These are phyloP conservation scores for Drosophila anomalata DNA, from an alignment of 2,888 invertebrate species.

Conservation along the genomic window DNA sequence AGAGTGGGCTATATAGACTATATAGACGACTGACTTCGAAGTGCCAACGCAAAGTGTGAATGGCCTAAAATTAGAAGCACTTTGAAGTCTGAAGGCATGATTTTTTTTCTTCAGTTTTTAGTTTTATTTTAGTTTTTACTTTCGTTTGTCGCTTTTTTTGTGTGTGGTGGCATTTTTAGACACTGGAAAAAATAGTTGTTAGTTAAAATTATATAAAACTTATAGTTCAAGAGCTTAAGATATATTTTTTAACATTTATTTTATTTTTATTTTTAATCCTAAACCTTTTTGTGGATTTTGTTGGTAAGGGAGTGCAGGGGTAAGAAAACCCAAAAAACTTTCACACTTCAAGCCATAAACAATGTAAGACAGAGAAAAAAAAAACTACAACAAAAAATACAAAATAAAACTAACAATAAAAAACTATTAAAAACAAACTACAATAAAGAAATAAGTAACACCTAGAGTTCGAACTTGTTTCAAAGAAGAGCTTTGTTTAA, in stretches of 20 bases:
- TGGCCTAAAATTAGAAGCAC: conserved; percentile 69
- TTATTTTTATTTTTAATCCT: no score
- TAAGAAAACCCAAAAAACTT: conserved; percentile 45
- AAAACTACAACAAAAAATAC: conserved; percentile 5
- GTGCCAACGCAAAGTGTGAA: conserved; percentile 77
- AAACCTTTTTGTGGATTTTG: background rate
- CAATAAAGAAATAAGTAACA: background rate
- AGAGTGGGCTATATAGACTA: conserved; percentile 10
- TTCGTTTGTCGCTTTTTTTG: conserved; percentile 25
- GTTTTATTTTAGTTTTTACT: background rate
- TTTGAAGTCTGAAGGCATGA: conserved; percentile 57
- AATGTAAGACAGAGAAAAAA: conserved; percentile 24
- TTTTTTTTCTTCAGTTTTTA: background rate
- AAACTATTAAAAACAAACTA: background rate
- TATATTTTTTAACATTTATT: no score
- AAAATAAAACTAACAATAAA: background rate
- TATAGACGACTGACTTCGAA: conserved; percentile 2
- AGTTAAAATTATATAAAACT: background rate
- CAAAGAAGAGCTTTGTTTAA: background rate
- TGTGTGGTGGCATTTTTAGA: conserved; percentile 29
- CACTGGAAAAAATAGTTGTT: background rate
- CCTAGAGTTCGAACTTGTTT: background rate
- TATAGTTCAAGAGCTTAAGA: no score
- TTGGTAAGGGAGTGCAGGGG: background rate
- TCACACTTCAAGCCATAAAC: conserved; percentile 60